Conservation (phyloP, 1,140 invertebrate species). For the Nasonia giraulti region DNA sequence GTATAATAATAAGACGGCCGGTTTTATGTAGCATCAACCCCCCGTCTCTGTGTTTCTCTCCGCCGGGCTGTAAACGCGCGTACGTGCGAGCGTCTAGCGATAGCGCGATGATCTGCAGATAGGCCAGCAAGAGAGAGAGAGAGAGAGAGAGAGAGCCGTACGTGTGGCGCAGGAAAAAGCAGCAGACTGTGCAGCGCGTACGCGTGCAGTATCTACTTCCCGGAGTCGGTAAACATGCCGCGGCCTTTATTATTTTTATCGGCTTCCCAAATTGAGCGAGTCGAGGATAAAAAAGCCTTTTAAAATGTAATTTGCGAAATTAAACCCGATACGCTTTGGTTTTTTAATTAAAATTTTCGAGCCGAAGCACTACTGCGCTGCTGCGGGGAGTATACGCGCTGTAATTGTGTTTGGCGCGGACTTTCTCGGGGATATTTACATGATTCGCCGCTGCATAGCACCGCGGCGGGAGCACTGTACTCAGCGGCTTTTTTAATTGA, state of each 20-base stretch:
- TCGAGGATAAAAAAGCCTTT: slow-evolving; percentile 2
- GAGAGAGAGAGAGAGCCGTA: background rate
- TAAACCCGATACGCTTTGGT: background rate
- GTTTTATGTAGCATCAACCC: background rate
- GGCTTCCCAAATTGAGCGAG: background rate
- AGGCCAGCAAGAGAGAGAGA: background rate
- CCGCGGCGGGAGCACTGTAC: too few species aligned
- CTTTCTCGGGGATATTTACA: background rate
- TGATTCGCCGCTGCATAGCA: background rate
- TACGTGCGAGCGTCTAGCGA: background rate
- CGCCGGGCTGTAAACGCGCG: background rate
- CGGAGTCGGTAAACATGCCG: background rate
- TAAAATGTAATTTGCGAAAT: background rate
- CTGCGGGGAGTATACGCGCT: too few species aligned
- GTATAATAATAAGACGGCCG: slow-evolving; percentile 12
- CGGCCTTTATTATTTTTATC: slow-evolving; percentile 4
- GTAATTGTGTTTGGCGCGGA: too few species aligned
- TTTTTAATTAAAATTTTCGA: background rate
- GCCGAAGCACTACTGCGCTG: too few species aligned
- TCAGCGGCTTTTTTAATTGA: background rate
- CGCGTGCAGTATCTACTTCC: background rate
- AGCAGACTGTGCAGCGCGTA: background rate
- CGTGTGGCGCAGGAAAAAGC: background rate
- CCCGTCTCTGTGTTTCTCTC: background rate
- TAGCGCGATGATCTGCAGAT: background rate